Evolutionary conservation across 2,797 vertebrate genomes (phyloP).

Genomic region (Eleutherodactylus coqui): DNA sequence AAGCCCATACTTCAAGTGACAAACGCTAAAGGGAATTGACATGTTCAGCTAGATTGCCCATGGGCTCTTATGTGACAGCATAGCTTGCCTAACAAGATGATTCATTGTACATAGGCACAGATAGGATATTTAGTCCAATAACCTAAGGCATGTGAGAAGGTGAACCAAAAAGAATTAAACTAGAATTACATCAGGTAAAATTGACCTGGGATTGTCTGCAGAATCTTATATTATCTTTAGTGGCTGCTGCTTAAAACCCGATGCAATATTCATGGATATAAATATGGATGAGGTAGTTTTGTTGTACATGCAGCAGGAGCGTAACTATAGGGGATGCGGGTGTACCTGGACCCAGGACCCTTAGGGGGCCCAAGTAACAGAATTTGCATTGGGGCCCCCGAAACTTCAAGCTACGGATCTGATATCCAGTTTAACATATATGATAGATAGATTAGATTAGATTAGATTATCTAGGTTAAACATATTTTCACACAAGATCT

Average conservation of each 20-base stretch:
- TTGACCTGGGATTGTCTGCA: background rate
- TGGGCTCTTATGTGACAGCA: slow-evolving; percentile 43
- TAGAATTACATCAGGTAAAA: slow-evolving; percentile 19
- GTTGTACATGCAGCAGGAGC: too few species aligned
- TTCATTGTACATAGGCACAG: slow-evolving; percentile 43
- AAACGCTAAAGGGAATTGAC: slow-evolving; percentile 43
- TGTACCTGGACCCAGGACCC: too few species aligned
- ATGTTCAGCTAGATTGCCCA: slow-evolving; percentile 51
- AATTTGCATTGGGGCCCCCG: too few species aligned
- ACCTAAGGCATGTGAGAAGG: slow-evolving; percentile 42
- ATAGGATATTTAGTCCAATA: slow-evolving; percentile 47
- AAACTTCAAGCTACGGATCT: too few species aligned
- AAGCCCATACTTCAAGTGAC: slow-evolving; percentile 46
- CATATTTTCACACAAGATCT: too few species aligned
- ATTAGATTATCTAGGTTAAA: too few species aligned
- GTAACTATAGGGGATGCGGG: too few species aligned
- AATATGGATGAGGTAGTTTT: background rate
- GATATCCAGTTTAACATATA: background rate
- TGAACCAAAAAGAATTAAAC: slow-evolving; percentile 29
- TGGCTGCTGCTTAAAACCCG: background rate
- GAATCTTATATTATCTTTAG: background rate
- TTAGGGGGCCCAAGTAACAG: too few species aligned
- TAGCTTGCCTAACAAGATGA: slow-evolving; percentile 45
- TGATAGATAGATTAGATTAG: too few species aligned
- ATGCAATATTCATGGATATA: background rate